Conservation (phyloP, 2,113 vertebrate genomes). For the Riparia riparia region DNA sequence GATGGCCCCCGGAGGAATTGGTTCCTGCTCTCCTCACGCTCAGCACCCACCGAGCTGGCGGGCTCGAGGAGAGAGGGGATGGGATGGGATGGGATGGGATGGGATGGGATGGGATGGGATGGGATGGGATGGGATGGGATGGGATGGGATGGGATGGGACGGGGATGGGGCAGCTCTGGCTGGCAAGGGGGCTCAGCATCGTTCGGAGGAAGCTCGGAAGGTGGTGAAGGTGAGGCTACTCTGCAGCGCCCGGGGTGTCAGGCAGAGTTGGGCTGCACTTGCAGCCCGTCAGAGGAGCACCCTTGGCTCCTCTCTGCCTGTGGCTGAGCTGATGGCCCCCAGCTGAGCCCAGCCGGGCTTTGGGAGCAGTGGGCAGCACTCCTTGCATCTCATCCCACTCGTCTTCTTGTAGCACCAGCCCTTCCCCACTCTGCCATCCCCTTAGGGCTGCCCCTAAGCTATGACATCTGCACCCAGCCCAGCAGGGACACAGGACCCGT, state of each 20-base stretch:
- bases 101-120: neutral
- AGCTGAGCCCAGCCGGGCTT: neutral
- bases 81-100: neutral
- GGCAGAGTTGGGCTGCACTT: neutral
- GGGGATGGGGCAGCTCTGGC: neutral
- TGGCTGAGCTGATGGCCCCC: fast-evolving
- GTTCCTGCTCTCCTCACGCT: constrained; percentile 11
- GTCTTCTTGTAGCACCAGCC: too few relatives aligned
- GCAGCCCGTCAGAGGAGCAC: neutral
- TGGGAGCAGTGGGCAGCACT: neutral
- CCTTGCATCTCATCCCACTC: neutral
- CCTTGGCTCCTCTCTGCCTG: fast-evolving
- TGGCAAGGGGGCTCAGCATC: neutral
- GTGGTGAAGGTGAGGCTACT: neutral
- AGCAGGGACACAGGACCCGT: neutral
- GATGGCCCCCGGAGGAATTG: constrained; percentile 35
- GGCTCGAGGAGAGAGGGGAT: neutral
- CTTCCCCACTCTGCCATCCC: neutral
- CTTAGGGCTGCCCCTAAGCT: neutral
- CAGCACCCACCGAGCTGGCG: neutral
- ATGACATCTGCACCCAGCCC: neutral
- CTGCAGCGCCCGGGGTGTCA: neutral
- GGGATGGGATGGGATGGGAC: neutral
- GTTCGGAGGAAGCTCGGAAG: neutral
- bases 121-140: too few relatives aligned